Base-by-base conservation (phyloP, 2,113 vertebrate genomes). In the Telmatochromis sp. region DNA sequence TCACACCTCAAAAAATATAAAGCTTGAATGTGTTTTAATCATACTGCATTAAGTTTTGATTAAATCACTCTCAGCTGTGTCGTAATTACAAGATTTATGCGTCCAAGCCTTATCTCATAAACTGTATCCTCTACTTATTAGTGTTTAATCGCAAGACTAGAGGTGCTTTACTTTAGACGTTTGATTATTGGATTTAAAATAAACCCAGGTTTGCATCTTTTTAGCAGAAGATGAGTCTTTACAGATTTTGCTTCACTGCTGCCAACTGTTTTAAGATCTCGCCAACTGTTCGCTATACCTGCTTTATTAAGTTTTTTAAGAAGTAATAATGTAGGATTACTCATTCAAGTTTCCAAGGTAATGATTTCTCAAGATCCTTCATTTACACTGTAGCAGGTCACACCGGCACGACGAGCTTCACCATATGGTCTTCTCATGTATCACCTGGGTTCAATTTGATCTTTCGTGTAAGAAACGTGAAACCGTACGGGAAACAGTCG, bases 11-110 rank as follows among this genome's bases (percentile, higher is more conserved):
- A 89, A 90, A 91, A 79, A 89, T 83, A 89, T 85, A 89, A 88
- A 73, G 81, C 82, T 63, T 84, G 84, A 86, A 88, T 80, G 81
- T 93, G 89, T 93, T 93, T 91, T 50, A 93, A 89, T 95, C 91
- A 94, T 85, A 85, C 84, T 73, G 83, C 60, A 45, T 94, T 92
- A 90, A 86, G 81, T 85, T 89, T 90, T 89, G 82, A 92, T 92
- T 84, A 86, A 93, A 90, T 92, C 88, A 88, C 73, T 91, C 87
- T 83, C 86, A 51, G 80, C 80, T 90, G 85, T 86, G 54, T 91
- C 63, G 19, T 92, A 92, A 92, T 90, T 54, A 19, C 63, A 60
- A 83, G 91, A 88, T 88, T 92, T 91, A 87, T 78, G 78, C 83
- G 15, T 84, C 50, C 37, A 83, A 90, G 85, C 83, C 88, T 47